Conservation (phyloP, 2,888 invertebrate species). For the Kryphioiulus occultus region DNA sequence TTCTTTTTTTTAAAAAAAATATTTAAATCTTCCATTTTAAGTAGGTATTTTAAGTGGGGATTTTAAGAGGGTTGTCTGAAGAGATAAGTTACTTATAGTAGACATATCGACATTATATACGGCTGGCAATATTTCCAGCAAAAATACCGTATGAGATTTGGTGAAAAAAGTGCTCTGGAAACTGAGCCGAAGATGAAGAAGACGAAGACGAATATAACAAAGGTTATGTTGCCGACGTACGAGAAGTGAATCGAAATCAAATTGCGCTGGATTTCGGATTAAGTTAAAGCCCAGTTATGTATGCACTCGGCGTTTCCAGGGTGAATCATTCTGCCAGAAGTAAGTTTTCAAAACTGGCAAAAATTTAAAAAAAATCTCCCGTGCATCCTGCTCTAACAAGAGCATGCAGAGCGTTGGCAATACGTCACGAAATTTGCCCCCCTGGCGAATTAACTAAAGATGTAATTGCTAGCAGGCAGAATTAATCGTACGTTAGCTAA, state of each 20-base stretch:
- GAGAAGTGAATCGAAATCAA: conserved; percentile 16
- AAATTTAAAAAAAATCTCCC: not conserved
- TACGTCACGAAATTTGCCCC: not conserved
- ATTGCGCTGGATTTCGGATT: conserved; percentile 21
- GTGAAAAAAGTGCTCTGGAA: not conserved
- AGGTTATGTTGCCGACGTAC: conserved; percentile 9
- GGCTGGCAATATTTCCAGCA: not conserved
- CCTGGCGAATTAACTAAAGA: not conserved
- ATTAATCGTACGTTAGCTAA: not conserved
- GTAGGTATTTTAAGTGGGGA: too few relatives aligned
- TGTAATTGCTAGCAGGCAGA: not conserved
- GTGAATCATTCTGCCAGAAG: not conserved
- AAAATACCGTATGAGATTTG: not conserved
- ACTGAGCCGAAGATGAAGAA: not conserved
- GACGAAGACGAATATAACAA: not conserved
- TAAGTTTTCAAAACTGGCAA: not conserved
- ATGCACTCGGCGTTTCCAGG: not conserved
- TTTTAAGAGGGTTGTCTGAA: too few relatives aligned
- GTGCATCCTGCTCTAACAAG: not conserved
- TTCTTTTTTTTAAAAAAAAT: too few relatives aligned
- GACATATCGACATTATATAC: not conserved
- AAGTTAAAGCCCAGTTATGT: conserved; percentile 8
- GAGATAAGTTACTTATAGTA: not conserved
- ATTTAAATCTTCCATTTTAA: too few relatives aligned
- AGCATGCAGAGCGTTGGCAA: not conserved